Percentiles rank a stretch among this genome's conserved stretches.
Evolutionary conservation across 2,888 invertebrate species (phyloP).

Genomic region (Arenicola marina): DNA sequence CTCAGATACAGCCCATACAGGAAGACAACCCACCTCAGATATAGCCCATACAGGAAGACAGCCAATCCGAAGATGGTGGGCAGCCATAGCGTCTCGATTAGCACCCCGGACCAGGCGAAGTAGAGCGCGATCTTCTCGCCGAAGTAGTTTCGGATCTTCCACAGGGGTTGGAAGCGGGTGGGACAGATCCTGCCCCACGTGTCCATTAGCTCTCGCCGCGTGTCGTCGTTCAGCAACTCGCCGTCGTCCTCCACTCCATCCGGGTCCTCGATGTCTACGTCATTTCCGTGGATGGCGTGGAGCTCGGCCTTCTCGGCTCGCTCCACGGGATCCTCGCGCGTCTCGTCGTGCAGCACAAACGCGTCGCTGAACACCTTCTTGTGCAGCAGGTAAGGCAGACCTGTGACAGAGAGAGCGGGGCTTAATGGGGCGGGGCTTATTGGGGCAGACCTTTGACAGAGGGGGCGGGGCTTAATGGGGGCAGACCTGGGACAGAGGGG

Average conservation of each 20-base stretch:
- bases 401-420: slow-evolving; percentile 33
- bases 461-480: neutral
- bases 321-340: slow-evolving; percentile 37
- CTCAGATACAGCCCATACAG: too few relatives aligned
- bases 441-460: neutral
- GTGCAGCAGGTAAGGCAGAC: slow-evolving; percentile 58
- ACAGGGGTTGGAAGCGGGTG: slow-evolving; percentile 59
- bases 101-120: slow-evolving; percentile 63
- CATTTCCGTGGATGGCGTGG: slow-evolving; percentile 12
- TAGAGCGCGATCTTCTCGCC: slow-evolving; percentile 64
- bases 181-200: slow-evolving; percentile 52
- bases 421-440: neutral
- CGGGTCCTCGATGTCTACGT: slow-evolving; percentile 2
- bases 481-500: neutral
- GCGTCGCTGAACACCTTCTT: slow-evolving; percentile 56
- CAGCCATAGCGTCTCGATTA: slow-evolving; percentile 60
- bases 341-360: slow-evolving; percentile 61
- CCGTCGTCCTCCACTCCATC: neutral
- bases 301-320: slow-evolving; percentile 26
- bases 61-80: slow-evolving; percentile 60
- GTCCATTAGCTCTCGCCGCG: slow-evolving; percentile 43
- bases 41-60: slow-evolving; percentile 60
- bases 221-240: slow-evolving; percentile 25
- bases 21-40: slow-evolving; percentile 57
- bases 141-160: slow-evolving; percentile 62